These are phyloP conservation scores for Cabera pusaria DNA, from an alignment of 2,888 invertebrate species.

Conservation along the genomic window DNA sequence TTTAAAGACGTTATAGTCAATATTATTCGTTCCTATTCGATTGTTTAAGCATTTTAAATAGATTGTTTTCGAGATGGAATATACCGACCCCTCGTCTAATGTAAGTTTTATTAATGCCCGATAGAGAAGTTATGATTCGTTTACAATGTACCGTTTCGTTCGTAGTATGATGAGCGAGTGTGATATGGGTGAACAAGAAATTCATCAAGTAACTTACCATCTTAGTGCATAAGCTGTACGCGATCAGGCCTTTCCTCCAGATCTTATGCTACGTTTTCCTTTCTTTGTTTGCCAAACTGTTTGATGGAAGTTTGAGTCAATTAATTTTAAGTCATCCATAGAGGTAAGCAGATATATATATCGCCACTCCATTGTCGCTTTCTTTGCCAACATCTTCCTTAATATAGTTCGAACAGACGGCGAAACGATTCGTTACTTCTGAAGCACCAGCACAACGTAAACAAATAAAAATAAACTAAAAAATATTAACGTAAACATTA, in stretches of 20 bases:
- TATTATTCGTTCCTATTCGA: slow-evolving; percentile 67
- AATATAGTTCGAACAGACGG: slow-evolving; percentile 54
- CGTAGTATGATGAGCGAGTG: slow-evolving; percentile 61
- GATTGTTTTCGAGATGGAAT: slow-evolving; percentile 41
- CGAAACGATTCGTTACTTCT: slow-evolving; percentile 47
- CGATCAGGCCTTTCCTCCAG: slow-evolving; percentile 41
- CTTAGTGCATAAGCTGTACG: slow-evolving; percentile 60
- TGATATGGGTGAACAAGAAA: slow-evolving; percentile 44
- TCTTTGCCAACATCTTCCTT: slow-evolving; percentile 63
- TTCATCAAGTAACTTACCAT: slow-evolving; percentile 59
- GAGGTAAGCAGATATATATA: slow-evolving; percentile 62
- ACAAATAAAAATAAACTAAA: slow-evolving; percentile 27
- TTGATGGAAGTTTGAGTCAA: slow-evolving; percentile 68
- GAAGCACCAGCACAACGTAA: slow-evolving; percentile 75
- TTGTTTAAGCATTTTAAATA: slow-evolving; percentile 46
- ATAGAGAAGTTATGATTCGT: slow-evolving; percentile 53
- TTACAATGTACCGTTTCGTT: slow-evolving; percentile 47
- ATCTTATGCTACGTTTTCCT: slow-evolving; percentile 23
- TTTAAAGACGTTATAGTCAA: slow-evolving; percentile 59
- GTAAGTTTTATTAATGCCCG: slow-evolving; percentile 59
- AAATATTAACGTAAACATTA: slow-evolving; percentile 30
- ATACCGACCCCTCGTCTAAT: slow-evolving; percentile 55
- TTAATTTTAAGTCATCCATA: slow-evolving; percentile 82
- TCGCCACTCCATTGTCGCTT: slow-evolving; percentile 62
- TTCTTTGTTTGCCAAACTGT: slow-evolving; percentile 56